phyloP scores from a whole-genome alignment of 2,888 invertebrate genomes.

The Gymnosoma rotundatum region DNA sequence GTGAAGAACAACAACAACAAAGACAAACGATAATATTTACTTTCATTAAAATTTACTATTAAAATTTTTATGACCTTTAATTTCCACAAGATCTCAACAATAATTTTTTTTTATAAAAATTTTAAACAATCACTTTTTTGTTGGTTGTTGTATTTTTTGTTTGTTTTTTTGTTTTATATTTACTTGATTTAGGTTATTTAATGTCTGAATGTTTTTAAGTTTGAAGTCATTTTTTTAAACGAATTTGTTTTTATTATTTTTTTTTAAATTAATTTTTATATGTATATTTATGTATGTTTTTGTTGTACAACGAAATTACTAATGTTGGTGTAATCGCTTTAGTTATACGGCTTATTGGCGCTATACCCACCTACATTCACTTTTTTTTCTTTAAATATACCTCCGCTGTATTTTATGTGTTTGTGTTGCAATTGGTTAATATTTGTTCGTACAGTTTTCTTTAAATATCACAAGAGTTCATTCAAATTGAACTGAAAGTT shows the following conservation, averaged over 20 bases:
- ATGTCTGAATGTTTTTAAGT: constrained; percentile 20
- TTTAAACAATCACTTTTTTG: constrained; percentile 38
- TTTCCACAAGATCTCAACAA: constrained; percentile 30
- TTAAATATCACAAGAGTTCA: constrained; percentile 56
- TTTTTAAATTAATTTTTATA: constrained; percentile 41
- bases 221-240: constrained; percentile 45
- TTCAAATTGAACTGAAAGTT: constrained; percentile 43
- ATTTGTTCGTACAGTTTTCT: constrained; percentile 14
- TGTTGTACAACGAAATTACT: constrained; percentile 7
- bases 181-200: background rate
- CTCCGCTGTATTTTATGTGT: background rate
- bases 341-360: constrained; percentile 36
- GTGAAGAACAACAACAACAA: background rate
- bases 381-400: constrained; percentile 26
- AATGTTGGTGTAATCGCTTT: background rate
- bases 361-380: constrained; percentile 65
- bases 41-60: constrained; percentile 60
- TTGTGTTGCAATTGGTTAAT: constrained; percentile 9
- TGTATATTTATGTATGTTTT: background rate
- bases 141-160: constrained; percentile 11
- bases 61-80: constrained; percentile 48
- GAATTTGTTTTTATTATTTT: constrained; percentile 34
- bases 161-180: constrained; percentile 8
- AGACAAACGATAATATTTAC: constrained; percentile 27
- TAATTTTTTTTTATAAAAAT: background rate